Percentiles rank a stretch among this genome's conserved stretches.
These are phyloP conservation scores for Zelleria hepariella DNA, from an alignment of 2,888 invertebrate species.

Conservation along the genomic window DNA sequence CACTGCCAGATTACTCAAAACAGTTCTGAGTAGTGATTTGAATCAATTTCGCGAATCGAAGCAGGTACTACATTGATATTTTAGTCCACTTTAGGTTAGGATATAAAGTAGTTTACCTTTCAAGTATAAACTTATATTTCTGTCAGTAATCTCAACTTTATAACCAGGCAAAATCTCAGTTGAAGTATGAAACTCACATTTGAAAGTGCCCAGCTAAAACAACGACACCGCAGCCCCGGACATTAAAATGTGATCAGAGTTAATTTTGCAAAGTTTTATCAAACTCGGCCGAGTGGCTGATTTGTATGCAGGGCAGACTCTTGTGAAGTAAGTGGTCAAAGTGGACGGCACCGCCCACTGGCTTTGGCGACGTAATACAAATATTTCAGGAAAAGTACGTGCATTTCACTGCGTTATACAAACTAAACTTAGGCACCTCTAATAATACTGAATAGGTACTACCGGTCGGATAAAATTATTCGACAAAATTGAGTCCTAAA, in stretches of 20 bases:
- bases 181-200: slow-evolving; percentile 13
- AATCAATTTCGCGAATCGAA: too few relatives aligned
- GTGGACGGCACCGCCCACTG: slow-evolving; percentile 21
- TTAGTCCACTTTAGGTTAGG: too few relatives aligned
- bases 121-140: too few relatives aligned
- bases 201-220: slow-evolving; percentile 6
- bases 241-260: slow-evolving; percentile 50
- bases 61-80: too few relatives aligned
- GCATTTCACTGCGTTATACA: background rate
- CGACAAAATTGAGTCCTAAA: too few relatives aligned
- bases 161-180: background rate
- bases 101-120: background rate
- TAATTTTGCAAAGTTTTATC: slow-evolving; percentile 40
- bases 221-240: slow-evolving; percentile 8
- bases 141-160: background rate
- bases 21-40: too few relatives aligned
- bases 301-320: slow-evolving; percentile 30
- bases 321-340: slow-evolving; percentile 17
- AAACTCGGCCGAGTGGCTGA: slow-evolving; percentile 32
- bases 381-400: background rate
- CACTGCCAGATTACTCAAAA: too few relatives aligned
- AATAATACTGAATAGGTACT: too few relatives aligned
- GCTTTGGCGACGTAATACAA: background rate
- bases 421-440: too few relatives aligned
- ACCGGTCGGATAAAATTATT: too few relatives aligned